Evolutionary conservation across 2,797 vertebrate species (phyloP).

Genomic region (Mormyrus proboscirostris): DNA sequence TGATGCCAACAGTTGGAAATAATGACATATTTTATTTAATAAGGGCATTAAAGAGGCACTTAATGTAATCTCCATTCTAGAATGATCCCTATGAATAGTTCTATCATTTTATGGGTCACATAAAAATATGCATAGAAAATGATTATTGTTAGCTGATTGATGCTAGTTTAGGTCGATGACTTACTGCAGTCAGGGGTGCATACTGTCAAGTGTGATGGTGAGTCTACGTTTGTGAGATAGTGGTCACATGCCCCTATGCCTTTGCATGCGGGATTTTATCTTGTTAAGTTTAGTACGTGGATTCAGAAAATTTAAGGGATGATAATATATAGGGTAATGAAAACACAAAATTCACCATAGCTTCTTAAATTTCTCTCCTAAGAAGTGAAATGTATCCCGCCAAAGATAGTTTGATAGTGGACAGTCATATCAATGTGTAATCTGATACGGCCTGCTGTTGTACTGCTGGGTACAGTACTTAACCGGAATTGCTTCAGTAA

Average conservation of each 20-base stretch:
- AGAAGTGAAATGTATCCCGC: not conserved
- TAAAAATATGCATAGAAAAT: constrained; percentile 8
- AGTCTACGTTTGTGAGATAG: not conserved
- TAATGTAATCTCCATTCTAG: not conserved
- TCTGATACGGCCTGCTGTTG: not conserved
- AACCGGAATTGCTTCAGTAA: not conserved
- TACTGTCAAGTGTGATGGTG: not conserved
- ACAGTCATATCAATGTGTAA: not conserved
- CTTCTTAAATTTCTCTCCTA: not conserved
- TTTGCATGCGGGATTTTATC: not conserved
- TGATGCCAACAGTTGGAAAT: not conserved
- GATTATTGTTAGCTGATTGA: not conserved
- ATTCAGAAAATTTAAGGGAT: not conserved
- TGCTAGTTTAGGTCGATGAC: not conserved
- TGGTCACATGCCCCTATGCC: not conserved
- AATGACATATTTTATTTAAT: not conserved
- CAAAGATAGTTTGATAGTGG: not conserved
- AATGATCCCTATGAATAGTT: constrained; percentile 4
- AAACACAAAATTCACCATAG: not conserved
- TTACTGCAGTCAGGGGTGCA: not conserved
- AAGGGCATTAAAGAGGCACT: not conserved
- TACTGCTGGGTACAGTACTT: not conserved
- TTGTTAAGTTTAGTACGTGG: not conserved
- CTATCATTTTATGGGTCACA: constrained; percentile 3
- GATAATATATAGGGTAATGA: not conserved